These are phyloP conservation scores for Leiothrix lutea DNA, from an alignment of 2,113 vertebrate genomes.

Conservation along the genomic window DNA sequence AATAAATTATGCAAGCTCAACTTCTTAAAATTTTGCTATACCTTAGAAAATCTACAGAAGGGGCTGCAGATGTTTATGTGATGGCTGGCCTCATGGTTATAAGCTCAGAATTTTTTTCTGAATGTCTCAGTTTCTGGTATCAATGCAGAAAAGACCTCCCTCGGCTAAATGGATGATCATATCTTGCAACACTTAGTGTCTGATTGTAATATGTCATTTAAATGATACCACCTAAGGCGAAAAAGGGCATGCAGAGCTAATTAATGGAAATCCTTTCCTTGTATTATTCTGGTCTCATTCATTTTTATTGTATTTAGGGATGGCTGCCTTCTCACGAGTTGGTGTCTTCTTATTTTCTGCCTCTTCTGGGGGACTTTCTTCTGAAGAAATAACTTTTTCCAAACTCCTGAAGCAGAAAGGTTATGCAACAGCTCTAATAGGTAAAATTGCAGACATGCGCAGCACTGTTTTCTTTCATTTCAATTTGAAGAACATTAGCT, in stretches of 20 bases:
- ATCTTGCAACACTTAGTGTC: background rate
- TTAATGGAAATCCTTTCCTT: background rate
- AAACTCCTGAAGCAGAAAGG: slow-evolving; percentile 77
- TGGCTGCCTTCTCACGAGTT: slow-evolving; percentile 47
- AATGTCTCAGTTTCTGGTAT: background rate
- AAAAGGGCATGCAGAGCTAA: background rate
- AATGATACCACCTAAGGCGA: background rate
- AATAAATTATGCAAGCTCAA: background rate
- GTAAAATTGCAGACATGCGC: background rate
- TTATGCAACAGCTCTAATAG: slow-evolving; percentile 81
- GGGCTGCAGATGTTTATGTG: background rate
- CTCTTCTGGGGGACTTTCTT: slow-evolving; percentile 85
- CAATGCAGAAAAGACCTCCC: background rate
- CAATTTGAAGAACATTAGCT: background rate
- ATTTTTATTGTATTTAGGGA: slow-evolving; percentile 60
- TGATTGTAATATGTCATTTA: background rate
- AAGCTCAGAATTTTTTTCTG: background rate
- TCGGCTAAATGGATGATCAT: background rate
- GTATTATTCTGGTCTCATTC: background rate
- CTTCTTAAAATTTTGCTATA: background rate
- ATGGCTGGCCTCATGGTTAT: background rate
- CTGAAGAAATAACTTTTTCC: slow-evolving; percentile 83
- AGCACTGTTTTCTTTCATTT: background rate
- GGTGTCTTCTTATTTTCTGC: slow-evolving; percentile 77
- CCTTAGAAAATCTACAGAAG: background rate